A percentile compares a stretch with the other conserved stretches of the same genome.
These are phyloP conservation scores for Nannospalax galili DNA, from an alignment of 2,113 vertebrate species.

Conservation along the genomic window DNA sequence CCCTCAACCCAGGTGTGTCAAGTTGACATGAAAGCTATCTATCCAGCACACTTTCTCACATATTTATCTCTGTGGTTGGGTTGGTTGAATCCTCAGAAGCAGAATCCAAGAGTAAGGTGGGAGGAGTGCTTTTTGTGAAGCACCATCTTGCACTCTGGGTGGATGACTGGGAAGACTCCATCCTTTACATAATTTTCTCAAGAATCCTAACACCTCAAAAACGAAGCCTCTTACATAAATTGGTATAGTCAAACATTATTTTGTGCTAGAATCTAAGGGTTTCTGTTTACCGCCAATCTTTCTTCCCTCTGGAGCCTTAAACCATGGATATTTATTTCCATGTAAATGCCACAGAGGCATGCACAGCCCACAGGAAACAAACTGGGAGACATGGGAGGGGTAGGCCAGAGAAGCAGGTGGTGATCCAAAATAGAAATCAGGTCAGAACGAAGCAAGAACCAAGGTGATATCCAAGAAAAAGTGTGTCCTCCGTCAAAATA, in stretches of 20 bases:
- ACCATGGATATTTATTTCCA: background rate
- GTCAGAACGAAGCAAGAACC: background rate
- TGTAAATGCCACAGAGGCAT: background rate
- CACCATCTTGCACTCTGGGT: background rate
- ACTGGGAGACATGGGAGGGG: background rate
- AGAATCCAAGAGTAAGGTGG: background rate
- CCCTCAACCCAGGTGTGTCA: too few relatives aligned
- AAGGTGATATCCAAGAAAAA: background rate
- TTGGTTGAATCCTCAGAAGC: background rate
- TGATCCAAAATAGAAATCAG: slow-evolving; percentile 57
- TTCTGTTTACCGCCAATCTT: background rate
- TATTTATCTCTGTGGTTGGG: background rate
- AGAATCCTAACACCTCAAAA: background rate
- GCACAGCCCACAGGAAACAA: background rate
- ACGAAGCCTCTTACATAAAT: background rate
- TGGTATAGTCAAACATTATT: background rate
- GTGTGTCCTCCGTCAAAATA: background rate
- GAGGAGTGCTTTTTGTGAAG: background rate
- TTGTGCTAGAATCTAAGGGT: background rate
- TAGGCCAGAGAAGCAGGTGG: background rate
- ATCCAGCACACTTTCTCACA: too few relatives aligned
- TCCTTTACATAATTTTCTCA: background rate
- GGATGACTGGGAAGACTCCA: background rate
- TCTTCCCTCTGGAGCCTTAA: background rate
- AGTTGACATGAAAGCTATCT: too few relatives aligned